A percentile compares a stretch with the other conserved stretches of the same genome.
Evolutionary conservation across 2,113 vertebrate species (phyloP).

Genomic region (Coregonus clupeaformis): DNA sequence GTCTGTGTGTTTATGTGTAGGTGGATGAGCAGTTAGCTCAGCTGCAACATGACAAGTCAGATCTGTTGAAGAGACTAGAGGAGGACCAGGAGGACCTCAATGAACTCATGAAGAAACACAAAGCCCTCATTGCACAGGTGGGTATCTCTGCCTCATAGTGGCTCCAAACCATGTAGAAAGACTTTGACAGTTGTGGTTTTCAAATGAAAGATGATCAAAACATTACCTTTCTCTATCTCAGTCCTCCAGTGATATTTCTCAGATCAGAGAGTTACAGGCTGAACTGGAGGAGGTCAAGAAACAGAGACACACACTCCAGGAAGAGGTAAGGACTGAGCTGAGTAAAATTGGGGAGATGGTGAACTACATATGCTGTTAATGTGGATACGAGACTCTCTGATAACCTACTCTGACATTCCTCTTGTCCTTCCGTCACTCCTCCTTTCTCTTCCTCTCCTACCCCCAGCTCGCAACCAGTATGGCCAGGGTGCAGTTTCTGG

Average conservation of each 20-base stretch:
- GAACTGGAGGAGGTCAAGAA: slow-evolving; percentile 88
- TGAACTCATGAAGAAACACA: slow-evolving; percentile 95
- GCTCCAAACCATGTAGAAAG: not conserved
- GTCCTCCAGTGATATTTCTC: slow-evolving; percentile 89
- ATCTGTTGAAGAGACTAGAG: slow-evolving; percentile 86
- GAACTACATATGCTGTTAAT: not conserved
- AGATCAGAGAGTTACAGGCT: slow-evolving; percentile 88
- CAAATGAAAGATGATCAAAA: no score
- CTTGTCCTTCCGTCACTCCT: no score
- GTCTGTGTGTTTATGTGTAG: slow-evolving; percentile 56
- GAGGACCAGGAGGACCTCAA: slow-evolving; percentile 97
- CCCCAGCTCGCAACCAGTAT: slow-evolving; percentile 80
- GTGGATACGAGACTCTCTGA: not conserved
- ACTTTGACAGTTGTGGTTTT: not conserved
- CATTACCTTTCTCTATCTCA: slow-evolving; percentile 40
- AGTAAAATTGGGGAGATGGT: not conserved
- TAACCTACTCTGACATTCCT: not conserved
- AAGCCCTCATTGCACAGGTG: slow-evolving; percentile 93
- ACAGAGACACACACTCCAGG: slow-evolving; percentile 83
- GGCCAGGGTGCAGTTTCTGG: slow-evolving; percentile 76
- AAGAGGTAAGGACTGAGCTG: slow-evolving; percentile 75
- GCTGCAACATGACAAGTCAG: slow-evolving; percentile 83
- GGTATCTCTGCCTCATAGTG: no score
- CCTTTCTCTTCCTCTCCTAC: not conserved
- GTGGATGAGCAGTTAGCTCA: slow-evolving; percentile 85